Evolutionary conservation across 2,888 invertebrate species (phyloP), one percentile per base, ranked within the genome.

Genomic region (Ctenicera cuprea): DNA sequence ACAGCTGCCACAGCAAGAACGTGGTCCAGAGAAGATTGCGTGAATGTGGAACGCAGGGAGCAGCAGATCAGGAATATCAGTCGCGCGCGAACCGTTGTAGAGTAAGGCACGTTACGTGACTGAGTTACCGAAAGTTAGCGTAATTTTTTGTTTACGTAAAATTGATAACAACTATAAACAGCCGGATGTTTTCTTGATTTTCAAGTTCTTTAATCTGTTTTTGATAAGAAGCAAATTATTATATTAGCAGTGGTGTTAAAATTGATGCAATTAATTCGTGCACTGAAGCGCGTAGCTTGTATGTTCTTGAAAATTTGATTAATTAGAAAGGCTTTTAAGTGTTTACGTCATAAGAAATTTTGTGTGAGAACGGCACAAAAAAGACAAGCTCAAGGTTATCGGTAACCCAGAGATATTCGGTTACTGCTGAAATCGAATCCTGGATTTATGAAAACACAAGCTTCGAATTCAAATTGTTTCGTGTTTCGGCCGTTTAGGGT

Each of bases 1-100:
- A 26, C 62, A 62, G 62, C 62, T 62, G 62, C 43, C 14, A 16
- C 30, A 45, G 30, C 12, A 22, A 45, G 45, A 62, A 45, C 62
- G 62, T 65, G 73, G 69, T 73, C 69, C 69, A 73, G 38, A 59
- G 64, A 73, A 57, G 73, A 69, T 69, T 73, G 73, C 73, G 73
- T 69, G 69, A 70, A 73, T 65, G 63, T 61, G 59, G 62, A 65
- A 73, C 61, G 64, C 69, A 59, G 64, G 63, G 65, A 63, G 71
- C 66, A 45, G 45, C 66, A 61, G 67, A 48, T 45, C 52, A 59
- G 41, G 18, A 68, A 54, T 67, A 68, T 68, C 68, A 73, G 73
- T 73, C 73, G 73, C 43, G 73, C 57, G 41, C 38, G 48, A 70
- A 73, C 38, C 33, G 66, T 26, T 26, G 26, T 26, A 3, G 18